Percentiles rank a stretch among this genome's conserved stretches.
Evolutionary conservation across 2,888 invertebrate genomes (phyloP).

Genomic region (Dasypolia templi): DNA sequence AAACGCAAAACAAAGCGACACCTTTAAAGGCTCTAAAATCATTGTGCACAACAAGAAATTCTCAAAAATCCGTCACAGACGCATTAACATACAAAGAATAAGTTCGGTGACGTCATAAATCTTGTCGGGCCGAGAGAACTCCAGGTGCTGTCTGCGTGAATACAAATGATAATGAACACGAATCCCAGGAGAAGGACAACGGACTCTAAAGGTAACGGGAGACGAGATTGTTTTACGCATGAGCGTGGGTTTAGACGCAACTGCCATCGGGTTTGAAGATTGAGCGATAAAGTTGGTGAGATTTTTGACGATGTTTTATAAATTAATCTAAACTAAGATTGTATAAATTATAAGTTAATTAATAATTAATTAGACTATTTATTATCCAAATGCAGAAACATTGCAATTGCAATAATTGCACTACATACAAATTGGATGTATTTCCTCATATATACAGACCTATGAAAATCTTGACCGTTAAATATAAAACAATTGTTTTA

Average conservation of each 20-base stretch:
- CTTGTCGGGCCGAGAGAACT: conserved; percentile 80
- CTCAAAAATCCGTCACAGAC: conserved; percentile 62
- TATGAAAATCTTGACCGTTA: no score
- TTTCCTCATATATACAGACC: no score
- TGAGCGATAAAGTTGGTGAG: background rate
- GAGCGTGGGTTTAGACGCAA: conserved; percentile 13
- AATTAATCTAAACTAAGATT: no score
- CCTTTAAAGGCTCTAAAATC: background rate
- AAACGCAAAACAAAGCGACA: conserved; percentile 24
- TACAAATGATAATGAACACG: conserved; percentile 87
- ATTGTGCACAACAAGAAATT: conserved; percentile 37
- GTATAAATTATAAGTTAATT: no score
- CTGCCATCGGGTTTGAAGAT: background rate
- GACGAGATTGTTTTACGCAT: conserved; percentile 38
- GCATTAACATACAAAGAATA: conserved; percentile 83
- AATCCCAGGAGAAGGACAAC: conserved; percentile 63
- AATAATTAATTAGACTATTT: no score
- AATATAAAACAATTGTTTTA: no score
- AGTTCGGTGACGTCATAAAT: conserved; percentile 81
- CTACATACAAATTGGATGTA: no score
- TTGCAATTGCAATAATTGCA: no score
- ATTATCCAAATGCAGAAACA: no score
- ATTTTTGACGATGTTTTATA: no score
- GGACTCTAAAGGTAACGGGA: conserved; percentile 25
- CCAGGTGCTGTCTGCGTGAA: conserved; percentile 82